phyloP scores from a whole-genome alignment of 2,113 vertebrate genomes.

The Sitta europaea region DNA sequence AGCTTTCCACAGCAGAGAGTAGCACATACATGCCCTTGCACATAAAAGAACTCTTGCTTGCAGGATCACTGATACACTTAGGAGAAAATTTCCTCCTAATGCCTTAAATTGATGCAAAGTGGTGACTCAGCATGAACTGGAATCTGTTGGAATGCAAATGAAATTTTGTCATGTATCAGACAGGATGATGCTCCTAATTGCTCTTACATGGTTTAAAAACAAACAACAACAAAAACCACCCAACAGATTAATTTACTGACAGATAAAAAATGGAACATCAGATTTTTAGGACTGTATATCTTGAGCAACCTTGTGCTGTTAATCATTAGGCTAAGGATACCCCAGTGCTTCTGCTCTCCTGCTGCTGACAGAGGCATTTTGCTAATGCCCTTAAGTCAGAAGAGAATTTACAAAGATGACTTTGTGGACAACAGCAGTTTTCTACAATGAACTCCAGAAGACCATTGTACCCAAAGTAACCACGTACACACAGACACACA shows the following conservation, averaged over 20 bases:
- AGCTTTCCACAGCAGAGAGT: background rate
- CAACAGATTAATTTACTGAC: background rate
- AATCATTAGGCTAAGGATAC: background rate
- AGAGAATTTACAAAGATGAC: background rate
- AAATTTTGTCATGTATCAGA: background rate
- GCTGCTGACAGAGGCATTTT: background rate
- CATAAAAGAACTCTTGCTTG: background rate
- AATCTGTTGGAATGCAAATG: background rate
- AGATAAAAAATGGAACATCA: background rate
- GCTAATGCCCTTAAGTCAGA: background rate
- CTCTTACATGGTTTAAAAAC: background rate
- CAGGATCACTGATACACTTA: background rate
- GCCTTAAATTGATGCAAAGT: background rate
- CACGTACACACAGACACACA: background rate
- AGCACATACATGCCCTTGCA: fast-evolving
- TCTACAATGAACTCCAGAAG: background rate
- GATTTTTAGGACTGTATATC: background rate
- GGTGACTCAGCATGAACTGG: background rate
- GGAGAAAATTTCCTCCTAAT: background rate
- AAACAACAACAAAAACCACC: background rate
- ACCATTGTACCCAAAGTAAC: background rate
- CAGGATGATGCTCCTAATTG: background rate
- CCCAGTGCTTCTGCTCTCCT: background rate
- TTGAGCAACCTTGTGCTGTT: background rate
- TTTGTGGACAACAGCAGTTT: background rate